A percentile compares a stretch with the other conserved stretches of the same genome.
Evolutionary conservation across 1,140 invertebrate species (phyloP).

Genomic region (Drosophila kurseongensis): DNA sequence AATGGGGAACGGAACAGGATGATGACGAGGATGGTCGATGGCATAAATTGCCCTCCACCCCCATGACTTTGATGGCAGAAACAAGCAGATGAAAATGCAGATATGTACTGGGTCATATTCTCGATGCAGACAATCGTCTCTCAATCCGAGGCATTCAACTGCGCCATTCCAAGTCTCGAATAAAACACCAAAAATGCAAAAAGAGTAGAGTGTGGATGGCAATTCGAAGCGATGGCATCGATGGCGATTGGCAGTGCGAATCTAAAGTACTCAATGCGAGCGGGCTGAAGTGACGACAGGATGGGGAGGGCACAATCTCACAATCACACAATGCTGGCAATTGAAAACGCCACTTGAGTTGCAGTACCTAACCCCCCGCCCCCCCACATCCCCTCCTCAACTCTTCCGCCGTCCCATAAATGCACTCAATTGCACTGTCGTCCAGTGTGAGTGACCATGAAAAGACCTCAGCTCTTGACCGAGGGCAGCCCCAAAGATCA

Average conservation of each 20-base stretch:
- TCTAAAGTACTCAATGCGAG: constrained; percentile 5
- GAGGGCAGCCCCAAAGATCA: constrained; percentile 23
- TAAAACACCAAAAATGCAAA: constrained; percentile 69
- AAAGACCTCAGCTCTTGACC: constrained; percentile 45
- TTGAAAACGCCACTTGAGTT: constrained; percentile 66
- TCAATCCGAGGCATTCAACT: constrained; percentile 48
- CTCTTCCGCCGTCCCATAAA: constrained; percentile 10
- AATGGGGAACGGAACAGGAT: background rate
- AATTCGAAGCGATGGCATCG: constrained; percentile 22
- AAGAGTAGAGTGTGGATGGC: constrained; percentile 58
- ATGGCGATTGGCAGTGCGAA: constrained; percentile 6
- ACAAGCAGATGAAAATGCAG: background rate
- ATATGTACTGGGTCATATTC: constrained; percentile 1
- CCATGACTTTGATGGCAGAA: too few species aligned
- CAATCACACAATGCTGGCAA: constrained; percentile 60
- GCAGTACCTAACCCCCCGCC: background rate
- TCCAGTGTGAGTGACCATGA: constrained; percentile 47
- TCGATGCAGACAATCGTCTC: constrained; percentile 7
- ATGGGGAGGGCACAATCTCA: constrained; percentile 1
- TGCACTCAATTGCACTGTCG: constrained; percentile 43
- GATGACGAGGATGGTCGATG: constrained; percentile 1
- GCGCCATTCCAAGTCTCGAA: constrained; percentile 59
- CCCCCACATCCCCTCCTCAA: background rate
- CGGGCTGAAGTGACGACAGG: background rate
- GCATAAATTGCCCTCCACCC: background rate